Percentiles rank a stretch among this genome's conserved stretches.
Conservation (phyloP, 53 echinoderm and acorn worm species). For the Echinometra lucunter region DNA sequence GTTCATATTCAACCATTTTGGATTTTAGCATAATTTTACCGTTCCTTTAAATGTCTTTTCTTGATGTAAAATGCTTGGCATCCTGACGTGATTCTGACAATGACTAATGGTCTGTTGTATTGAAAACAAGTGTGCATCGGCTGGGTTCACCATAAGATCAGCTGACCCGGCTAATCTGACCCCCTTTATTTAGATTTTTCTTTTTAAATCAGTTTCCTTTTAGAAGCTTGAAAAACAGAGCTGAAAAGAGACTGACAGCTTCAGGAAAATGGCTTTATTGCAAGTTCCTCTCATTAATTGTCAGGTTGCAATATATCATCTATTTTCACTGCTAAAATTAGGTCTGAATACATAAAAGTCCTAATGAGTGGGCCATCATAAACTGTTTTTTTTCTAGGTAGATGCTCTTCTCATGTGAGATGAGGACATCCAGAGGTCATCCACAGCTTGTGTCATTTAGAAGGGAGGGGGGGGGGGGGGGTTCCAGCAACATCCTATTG, state of each 20-base stretch:
- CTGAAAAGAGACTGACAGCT: neutral
- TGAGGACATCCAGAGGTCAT: no score
- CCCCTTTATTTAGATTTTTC: neutral
- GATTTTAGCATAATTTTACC: neutral
- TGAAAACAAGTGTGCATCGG: slow-evolving; percentile 12
- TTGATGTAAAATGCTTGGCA: neutral
- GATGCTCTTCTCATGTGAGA: neutral
- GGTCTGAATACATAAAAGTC: neutral
- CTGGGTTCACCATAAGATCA: slow-evolving; percentile 1
- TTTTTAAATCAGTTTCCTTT: neutral
- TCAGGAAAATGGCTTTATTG: neutral
- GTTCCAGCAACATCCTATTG: no score
- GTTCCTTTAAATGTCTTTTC: neutral
- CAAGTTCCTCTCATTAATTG: neutral
- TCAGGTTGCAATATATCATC: neutral
- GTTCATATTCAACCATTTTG: neutral
- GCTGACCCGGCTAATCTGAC: neutral
- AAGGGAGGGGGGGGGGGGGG: no score
- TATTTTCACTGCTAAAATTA: neutral
- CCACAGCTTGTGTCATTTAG: no score
- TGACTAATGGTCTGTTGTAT: slow-evolving; percentile 11
- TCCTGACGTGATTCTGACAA: neutral
- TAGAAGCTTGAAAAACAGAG: neutral
- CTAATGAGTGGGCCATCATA: neutral
- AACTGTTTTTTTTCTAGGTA: neutral